A percentile compares a stretch with the other conserved stretches of the same genome.
phyloP scores from a whole-genome alignment of 2,113 vertebrate species.

The Etheostoma cragini region DNA sequence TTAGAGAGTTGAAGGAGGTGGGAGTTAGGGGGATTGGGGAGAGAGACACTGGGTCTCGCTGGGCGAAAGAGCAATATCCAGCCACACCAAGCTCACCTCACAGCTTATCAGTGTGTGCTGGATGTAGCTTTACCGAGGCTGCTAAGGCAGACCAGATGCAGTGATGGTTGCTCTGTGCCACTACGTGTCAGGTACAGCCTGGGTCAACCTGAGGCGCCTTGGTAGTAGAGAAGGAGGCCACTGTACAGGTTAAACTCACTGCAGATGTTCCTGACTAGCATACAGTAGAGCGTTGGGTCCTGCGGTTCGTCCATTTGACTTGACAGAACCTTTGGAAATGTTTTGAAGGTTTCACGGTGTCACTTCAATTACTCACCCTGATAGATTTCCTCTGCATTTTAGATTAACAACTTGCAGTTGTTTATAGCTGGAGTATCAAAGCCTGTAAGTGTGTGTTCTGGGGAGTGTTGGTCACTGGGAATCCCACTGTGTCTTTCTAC shows the following conservation, averaged over 20 bases:
- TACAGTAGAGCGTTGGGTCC: slow-evolving; percentile 39
- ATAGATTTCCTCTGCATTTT: slow-evolving; percentile 49
- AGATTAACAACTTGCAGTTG: slow-evolving; percentile 63
- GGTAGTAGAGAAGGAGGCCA: slow-evolving; percentile 58
- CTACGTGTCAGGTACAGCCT: slow-evolving; percentile 76
- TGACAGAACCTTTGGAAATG: slow-evolving; percentile 37
- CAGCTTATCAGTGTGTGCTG: slow-evolving; percentile 74
- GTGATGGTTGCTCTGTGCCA: slow-evolving; percentile 60
- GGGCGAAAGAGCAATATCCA: slow-evolving; percentile 65
- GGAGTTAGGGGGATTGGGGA: slow-evolving; percentile 26
- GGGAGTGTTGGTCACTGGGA: slow-evolving; percentile 68
- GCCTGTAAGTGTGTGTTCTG: slow-evolving; percentile 65
- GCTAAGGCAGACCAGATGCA: slow-evolving; percentile 81
- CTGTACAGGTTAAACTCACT: slow-evolving; percentile 56
- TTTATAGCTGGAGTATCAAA: slow-evolving; percentile 67
- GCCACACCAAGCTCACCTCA: slow-evolving; percentile 52
- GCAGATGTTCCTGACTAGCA: slow-evolving; percentile 61
- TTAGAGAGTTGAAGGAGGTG: slow-evolving; percentile 74
- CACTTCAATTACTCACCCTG: slow-evolving; percentile 53
- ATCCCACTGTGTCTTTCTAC: slow-evolving; percentile 69
- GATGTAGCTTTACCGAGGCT: slow-evolving; percentile 61
- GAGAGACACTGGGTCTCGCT: slow-evolving; percentile 48
- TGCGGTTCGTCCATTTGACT: slow-evolving; percentile 38
- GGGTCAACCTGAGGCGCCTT: slow-evolving; percentile 65
- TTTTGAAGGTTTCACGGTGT: slow-evolving; percentile 57